phyloP scores from a whole-genome alignment of 2,797 vertebrate genomes.

The Bradypodion ventrale region DNA sequence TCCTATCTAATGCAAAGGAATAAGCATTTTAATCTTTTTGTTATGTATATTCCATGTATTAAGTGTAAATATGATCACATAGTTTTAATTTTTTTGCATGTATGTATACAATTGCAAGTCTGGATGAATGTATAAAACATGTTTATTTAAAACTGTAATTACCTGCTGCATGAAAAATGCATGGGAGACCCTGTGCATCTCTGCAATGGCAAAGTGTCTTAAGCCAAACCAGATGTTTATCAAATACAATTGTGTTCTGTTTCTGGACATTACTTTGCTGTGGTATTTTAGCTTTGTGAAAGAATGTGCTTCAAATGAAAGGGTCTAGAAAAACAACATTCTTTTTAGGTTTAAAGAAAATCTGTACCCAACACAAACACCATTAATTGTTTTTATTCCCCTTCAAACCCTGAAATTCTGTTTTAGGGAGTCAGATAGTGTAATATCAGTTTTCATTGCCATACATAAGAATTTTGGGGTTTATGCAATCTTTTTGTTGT shows the following conservation, averaged over 20 bases:
- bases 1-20: slow-evolving; percentile 89
- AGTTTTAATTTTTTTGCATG: slow-evolving; percentile 96
- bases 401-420: slow-evolving; percentile 58
- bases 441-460: slow-evolving; percentile 70
- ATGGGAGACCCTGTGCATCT: slow-evolving; percentile 83
- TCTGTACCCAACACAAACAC: slow-evolving; percentile 62
- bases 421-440: slow-evolving; percentile 61
- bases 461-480: slow-evolving; percentile 71
- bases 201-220: slow-evolving; percentile 78
- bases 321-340: slow-evolving; percentile 62
- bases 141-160: slow-evolving; percentile 85
- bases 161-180: slow-evolving; percentile 83
- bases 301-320: slow-evolving; percentile 80
- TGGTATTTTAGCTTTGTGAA: slow-evolving; percentile 79
- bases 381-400: slow-evolving; percentile 70
- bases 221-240: slow-evolving; percentile 76
- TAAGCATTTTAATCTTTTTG: slow-evolving; percentile 93
- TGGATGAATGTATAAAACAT: slow-evolving; percentile 85
- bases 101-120: slow-evolving; percentile 96
- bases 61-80: slow-evolving; percentile 94
- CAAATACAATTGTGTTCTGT: slow-evolving; percentile 78
- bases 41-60: slow-evolving; percentile 95
- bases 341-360: slow-evolving; percentile 58
- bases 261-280: slow-evolving; percentile 77
- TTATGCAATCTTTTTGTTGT: slow-evolving; percentile 77